Conservation (phyloP, 2,797 vertebrate genomes). For the Ctenosaura bakeri region DNA sequence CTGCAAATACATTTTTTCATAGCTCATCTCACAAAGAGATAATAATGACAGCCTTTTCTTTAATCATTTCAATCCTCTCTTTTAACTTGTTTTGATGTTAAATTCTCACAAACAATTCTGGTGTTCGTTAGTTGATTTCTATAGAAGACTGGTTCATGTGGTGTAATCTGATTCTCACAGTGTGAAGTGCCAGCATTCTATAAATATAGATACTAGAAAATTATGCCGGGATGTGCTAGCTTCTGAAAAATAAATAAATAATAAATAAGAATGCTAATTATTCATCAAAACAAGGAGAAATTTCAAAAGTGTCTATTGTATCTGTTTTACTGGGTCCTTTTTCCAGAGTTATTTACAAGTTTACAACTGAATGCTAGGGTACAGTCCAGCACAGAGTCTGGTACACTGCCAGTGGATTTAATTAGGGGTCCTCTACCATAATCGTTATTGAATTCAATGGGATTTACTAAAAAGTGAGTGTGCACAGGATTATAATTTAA, state of each 20-base stretch:
- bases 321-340: neutral
- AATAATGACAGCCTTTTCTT: slow-evolving; percentile 14
- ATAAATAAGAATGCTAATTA: slow-evolving; percentile 35
- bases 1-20: slow-evolving; percentile 17
- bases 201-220: slow-evolving; percentile 14
- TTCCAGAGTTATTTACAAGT: neutral
- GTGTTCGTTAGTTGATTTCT: slow-evolving; percentile 5
- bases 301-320: neutral
- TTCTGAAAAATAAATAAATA: slow-evolving; percentile 17
- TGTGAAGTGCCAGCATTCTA: slow-evolving; percentile 10
- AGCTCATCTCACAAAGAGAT: slow-evolving; percentile 15
- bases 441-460: neutral
- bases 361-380: neutral
- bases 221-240: neutral
- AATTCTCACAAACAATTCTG: slow-evolving; percentile 20
- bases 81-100: slow-evolving; percentile 31
- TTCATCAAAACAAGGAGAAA: neutral
- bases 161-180: slow-evolving; percentile 19
- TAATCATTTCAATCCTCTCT: slow-evolving; percentile 22
- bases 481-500: neutral
- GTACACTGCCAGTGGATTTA: neutral
- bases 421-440: neutral
- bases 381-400: neutral
- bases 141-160: slow-evolving; percentile 7
- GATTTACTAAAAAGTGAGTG: neutral